Conservation (phyloP, 2,888 invertebrate genomes). For the Germaria angustata region DNA sequence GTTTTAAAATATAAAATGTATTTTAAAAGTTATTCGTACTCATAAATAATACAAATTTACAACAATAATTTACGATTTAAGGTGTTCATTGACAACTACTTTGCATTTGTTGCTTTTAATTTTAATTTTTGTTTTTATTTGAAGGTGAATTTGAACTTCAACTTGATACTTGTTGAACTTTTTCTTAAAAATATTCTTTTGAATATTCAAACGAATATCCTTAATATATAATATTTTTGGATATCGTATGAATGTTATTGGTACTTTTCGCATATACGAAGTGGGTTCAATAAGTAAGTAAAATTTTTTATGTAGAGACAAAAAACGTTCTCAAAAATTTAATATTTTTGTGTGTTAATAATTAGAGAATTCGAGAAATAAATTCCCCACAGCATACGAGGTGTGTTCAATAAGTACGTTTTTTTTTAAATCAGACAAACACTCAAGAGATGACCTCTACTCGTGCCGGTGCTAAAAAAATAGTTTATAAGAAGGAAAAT, state of each 20-base stretch:
- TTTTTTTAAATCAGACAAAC: too few relatives aligned
- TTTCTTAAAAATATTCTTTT: background rate
- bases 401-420: too few relatives aligned
- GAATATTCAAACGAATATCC: background rate
- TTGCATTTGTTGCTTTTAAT: background rate
- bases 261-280: background rate
- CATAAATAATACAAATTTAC: background rate
- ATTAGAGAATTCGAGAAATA: too few relatives aligned
- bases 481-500: too few relatives aligned
- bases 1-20: background rate
- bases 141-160: constrained; percentile 57
- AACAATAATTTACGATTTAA: background rate
- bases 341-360: too few relatives aligned
- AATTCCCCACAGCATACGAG: too few relatives aligned
- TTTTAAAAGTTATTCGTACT: too few relatives aligned
- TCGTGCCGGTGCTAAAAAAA: too few relatives aligned
- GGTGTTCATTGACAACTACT: constrained; percentile 36
- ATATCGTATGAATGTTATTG: background rate
- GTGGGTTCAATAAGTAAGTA: too few relatives aligned
- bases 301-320: too few relatives aligned
- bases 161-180: constrained; percentile 59
- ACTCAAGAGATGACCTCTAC: too few relatives aligned
- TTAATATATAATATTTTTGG: background rate
- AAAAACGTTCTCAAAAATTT: too few relatives aligned
- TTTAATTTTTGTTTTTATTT: constrained; percentile 14